phyloP scores from a whole-genome alignment of 2,797 vertebrate genomes.

The Acrossocheilus wenchowensis region DNA sequence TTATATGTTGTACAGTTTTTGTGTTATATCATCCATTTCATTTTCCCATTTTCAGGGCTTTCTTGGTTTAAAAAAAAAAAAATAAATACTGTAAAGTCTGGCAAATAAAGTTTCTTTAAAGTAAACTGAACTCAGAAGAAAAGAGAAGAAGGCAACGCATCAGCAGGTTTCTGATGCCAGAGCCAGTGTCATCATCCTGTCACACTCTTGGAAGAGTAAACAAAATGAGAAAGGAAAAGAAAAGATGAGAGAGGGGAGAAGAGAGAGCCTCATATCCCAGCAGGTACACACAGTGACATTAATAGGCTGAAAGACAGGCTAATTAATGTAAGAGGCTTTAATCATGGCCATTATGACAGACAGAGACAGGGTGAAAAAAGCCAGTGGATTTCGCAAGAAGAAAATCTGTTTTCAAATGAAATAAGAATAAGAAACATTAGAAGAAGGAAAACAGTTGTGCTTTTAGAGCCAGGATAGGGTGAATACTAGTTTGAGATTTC shows the following conservation, averaged over 20 bases:
- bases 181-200: slow-evolving; percentile 28
- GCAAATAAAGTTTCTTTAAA: slow-evolving; percentile 1
- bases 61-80: background rate
- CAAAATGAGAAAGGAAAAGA: background rate
- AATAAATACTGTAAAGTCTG: background rate
- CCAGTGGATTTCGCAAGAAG: background rate
- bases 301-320: slow-evolving; percentile 21
- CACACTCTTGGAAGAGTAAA: slow-evolving; percentile 6
- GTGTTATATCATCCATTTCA: background rate
- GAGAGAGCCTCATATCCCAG: slow-evolving; percentile 8
- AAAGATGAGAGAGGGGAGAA: background rate
- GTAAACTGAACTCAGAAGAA: slow-evolving; percentile 1
- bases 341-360: slow-evolving; percentile 35
- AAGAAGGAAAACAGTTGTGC: background rate
- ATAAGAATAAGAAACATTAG: background rate
- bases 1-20: background rate
- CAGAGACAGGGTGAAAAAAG: slow-evolving; percentile 3
- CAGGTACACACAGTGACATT: slow-evolving; percentile 40
- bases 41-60: background rate
- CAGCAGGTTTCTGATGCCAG: slow-evolving; percentile 17
- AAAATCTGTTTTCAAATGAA: slow-evolving; percentile 4
- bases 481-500: background rate
- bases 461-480: background rate
- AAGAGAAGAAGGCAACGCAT: slow-evolving; percentile 20
- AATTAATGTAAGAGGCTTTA: slow-evolving; percentile 41